Base-by-base conservation (phyloP, 2,888 invertebrate species). In the Torymus auratus region DNA sequence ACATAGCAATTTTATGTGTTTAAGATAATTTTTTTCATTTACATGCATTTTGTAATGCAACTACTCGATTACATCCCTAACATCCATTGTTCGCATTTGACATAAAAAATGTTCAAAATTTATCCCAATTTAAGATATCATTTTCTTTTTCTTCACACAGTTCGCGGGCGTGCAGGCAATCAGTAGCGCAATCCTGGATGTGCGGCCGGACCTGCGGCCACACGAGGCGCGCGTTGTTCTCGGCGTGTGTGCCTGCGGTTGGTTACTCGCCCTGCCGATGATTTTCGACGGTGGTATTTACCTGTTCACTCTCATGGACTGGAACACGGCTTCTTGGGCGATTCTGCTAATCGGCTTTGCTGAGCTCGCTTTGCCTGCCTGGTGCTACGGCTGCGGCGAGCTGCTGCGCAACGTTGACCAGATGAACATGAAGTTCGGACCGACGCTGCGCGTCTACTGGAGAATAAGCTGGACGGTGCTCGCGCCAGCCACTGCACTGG, bases 291-390 rank as follows among this genome's bases (percentile, higher is more conserved):
- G 95, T 4, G 95, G 95, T 13, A 94, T 96, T 77, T 96, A 94
- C 87, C 90, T 96, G 83, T 94, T 96, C 87, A 94, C 95, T 7
- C 87, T 96, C 73, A 92, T 95, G 91, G 95, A 96, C 90, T 95
- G 95, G 94, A 95, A 95, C 89, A 95, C 95, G 0, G 95, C 95
- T 12, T 94, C 95, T 1, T 95, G 95, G 94, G 95, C 95, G 17
- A 94, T 95, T 78, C 91, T 95, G 68, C 91, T 95, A 78, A 94
- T 96, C 86, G 95, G 95, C 75, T 91, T 94, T 81, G 93, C 93
- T 68, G 95, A 95, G 93, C 94, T 94, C 50, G 91, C 92, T 3
- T 92, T 94, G 2, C 93, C 95, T 0, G 92, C 94, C 0, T 95
- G 95, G 95, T 92, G 93, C 58, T 95, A 95, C 86, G 95, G 95